Base-by-base conservation (phyloP, 2,888 invertebrate genomes). In the Diplazon laetatorius region DNA sequence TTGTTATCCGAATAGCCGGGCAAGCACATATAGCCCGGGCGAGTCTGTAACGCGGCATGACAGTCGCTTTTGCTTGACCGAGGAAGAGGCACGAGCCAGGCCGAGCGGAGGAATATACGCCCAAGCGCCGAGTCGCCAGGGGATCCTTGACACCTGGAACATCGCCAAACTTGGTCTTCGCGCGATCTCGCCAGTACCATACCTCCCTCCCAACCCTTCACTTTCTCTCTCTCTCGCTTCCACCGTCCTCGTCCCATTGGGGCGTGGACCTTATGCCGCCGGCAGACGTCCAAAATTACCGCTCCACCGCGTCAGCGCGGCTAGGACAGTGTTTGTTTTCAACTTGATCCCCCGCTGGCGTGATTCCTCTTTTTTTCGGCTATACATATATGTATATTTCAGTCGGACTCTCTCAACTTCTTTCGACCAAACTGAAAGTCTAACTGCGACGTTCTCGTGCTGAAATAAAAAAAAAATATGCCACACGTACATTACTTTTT, bases 91-190 rank as follows among this genome's bases (percentile, higher is more conserved):
- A 80, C 78, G 78, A 83, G 80, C 78, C 77, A 57, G 71, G 66
- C 78, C 55, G 35, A 30, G 46, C 16, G 14, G 37, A 59, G 83
- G 83, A 85, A 83, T 6, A 6, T 84, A 85, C 85, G 86, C 84
- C 82, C 82, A 66, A 83, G 86, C 83, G 81, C 82, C 73, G 71
- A 75, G 71, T 62, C 75, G 57, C 55, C 72, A 66, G 79, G 77
- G 82, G 86, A 87, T 87, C 87, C 87, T 89, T 88, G 89, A 89
- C 89, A 89, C 87, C 88, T 90, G 89, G 89, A 88, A 88, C 84
- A 71, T 76, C 82, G 89, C 89, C 89, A 89, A 89, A 84, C 82
- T 84, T 83, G 79, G 78, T 84, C 80, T 46, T 75, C 70, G 35
- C 42, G 59, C 42, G 60, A 55, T 71, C 37, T 20, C 69, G 60